These are phyloP conservation scores for Heliangelus exortis DNA, from an alignment of 2,797 vertebrate genomes.

Conservation along the genomic window DNA sequence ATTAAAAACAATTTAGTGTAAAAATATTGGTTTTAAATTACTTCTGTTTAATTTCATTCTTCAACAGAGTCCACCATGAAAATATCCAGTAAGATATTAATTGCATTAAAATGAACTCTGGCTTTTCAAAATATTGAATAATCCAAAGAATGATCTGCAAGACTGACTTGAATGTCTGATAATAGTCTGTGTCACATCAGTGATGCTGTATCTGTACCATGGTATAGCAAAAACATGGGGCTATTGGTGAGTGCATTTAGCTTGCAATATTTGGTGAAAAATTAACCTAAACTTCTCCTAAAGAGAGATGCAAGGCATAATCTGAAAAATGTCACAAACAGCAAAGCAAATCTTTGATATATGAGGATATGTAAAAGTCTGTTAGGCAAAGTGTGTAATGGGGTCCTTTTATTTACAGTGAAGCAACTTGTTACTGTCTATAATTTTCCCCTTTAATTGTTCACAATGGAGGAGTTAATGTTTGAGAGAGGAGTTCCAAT, in stretches of 20 bases:
- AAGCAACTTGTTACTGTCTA: conserved; percentile 30
- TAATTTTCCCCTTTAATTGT: conserved; percentile 27
- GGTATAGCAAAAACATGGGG: not conserved
- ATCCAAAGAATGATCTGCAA: not conserved
- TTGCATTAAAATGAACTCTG: not conserved
- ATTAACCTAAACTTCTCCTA: conserved; percentile 15
- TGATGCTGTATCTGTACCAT: not conserved
- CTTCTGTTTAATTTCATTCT: not conserved
- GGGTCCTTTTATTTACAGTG: conserved; percentile 42
- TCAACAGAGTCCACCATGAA: not conserved
- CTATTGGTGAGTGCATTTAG: not conserved
- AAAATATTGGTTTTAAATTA: not conserved
- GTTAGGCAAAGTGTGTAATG: not conserved
- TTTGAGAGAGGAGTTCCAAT: conserved; percentile 1
- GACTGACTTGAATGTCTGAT: not conserved
- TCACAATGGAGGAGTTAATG: conserved; percentile 32
- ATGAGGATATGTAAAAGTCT: conserved; percentile 19
- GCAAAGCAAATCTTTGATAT: conserved; percentile 22
- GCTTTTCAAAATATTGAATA: not conserved
- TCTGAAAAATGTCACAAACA: not conserved
- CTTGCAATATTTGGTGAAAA: not conserved
- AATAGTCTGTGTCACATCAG: not conserved
- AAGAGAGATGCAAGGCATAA: not conserved
- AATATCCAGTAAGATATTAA: not conserved
- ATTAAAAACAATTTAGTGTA: not conserved